Conservation (phyloP, 2,888 invertebrate species). For the Cephus pulcher region DNA sequence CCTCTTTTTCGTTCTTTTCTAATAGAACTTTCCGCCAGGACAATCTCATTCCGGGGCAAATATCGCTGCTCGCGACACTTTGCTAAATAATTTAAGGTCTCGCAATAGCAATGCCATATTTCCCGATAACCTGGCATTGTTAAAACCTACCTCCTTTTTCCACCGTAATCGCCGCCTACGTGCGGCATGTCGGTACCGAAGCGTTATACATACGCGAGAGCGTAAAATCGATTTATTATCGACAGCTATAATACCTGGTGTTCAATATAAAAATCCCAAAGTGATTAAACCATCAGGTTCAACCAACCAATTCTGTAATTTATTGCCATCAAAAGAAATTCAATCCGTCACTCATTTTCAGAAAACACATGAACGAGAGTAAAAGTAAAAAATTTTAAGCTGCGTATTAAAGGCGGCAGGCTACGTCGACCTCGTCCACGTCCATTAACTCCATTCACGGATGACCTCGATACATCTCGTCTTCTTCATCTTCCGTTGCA, state of each 20-base stretch:
- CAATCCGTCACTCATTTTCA: too few relatives aligned
- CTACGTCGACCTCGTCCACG: too few relatives aligned
- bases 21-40: not conserved
- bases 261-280: not conserved
- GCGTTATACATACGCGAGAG: not conserved
- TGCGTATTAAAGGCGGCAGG: too few relatives aligned
- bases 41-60: not conserved
- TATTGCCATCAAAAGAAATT: too few relatives aligned
- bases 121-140: not conserved
- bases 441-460: too few relatives aligned
- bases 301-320: too few relatives aligned
- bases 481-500: constrained; percentile 1
- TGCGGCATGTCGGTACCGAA: not conserved
- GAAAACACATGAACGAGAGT: too few relatives aligned
- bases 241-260: not conserved
- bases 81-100: not conserved
- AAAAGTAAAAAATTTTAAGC: too few relatives aligned
- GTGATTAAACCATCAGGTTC: not conserved
- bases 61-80: not conserved
- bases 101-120: not conserved
- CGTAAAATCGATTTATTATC: not conserved
- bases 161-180: not conserved
- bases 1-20: not conserved
- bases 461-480: too few relatives aligned
- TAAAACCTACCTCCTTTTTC: not conserved